These are phyloP conservation scores for Petroica traversi DNA, from an alignment of 2,113 vertebrate genomes.

Conservation along the genomic window DNA sequence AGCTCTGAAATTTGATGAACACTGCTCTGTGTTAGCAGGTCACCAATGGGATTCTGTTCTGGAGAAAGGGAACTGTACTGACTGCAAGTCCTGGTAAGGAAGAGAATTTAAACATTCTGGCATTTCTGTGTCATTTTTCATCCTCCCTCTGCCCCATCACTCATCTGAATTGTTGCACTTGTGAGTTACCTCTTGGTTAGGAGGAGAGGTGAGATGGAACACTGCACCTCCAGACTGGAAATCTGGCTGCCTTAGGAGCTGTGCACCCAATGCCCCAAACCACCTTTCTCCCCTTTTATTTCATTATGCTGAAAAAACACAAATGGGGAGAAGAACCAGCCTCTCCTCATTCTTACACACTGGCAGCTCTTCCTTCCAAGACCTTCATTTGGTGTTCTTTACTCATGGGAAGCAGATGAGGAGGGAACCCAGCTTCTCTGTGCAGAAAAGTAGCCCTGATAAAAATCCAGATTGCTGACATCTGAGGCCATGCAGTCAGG, in stretches of 20 bases:
- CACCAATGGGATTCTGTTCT: not conserved
- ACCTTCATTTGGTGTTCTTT: rapidly evolving
- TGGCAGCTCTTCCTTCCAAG: not conserved
- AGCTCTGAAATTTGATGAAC: not conserved
- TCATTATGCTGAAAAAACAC: not conserved
- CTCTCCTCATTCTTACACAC: rapidly evolving
- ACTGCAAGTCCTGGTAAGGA: not conserved
- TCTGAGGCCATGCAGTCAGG: not conserved
- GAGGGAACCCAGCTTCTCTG: not conserved
- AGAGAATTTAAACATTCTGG: not conserved
- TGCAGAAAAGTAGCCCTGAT: not conserved
- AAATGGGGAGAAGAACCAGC: not conserved
- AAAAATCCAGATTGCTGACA: not conserved
- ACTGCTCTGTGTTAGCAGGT: not conserved
- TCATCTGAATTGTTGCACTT: rapidly evolving
- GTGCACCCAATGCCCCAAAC: not conserved
- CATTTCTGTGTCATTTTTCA: not conserved
- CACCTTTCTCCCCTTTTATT: rapidly evolving
- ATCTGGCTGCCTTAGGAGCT: not conserved
- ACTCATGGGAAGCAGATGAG: rapidly evolving
- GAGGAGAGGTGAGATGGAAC: rapidly evolving
- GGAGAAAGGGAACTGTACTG: not conserved
- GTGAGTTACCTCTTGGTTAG: not conserved
- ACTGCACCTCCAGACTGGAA: not conserved
- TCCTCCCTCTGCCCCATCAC: rapidly evolving